Evolutionary conservation across 2,113 vertebrate genomes (phyloP).

Genomic region (Promerops cafer): DNA sequence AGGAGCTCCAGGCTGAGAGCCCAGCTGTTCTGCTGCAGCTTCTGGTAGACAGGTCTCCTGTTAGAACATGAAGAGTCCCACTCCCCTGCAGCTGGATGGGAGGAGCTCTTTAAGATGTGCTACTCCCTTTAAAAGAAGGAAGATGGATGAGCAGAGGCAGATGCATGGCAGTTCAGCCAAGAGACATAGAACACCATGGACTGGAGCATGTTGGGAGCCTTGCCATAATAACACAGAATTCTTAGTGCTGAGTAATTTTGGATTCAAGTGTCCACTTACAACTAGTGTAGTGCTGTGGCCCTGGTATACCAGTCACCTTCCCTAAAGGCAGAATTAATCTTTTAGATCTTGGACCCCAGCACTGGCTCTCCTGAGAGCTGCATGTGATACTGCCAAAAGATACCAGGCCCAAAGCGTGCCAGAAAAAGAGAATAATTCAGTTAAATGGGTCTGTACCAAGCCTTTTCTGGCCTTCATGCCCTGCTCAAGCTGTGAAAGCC

Average conservation of each 20-base stretch:
- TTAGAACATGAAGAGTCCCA: background rate
- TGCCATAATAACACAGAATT: background rate
- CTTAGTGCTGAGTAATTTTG: background rate
- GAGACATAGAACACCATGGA: background rate
- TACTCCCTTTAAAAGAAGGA: background rate
- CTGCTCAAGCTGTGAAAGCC: background rate
- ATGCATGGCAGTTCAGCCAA: background rate
- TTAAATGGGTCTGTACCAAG: background rate
- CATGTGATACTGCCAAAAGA: background rate
- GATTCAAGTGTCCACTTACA: background rate
- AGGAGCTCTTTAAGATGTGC: background rate
- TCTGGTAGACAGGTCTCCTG: background rate
- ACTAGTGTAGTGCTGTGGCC: background rate
- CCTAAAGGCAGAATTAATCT: background rate
- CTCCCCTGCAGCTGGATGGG: accelerated
- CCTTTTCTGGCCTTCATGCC: background rate
- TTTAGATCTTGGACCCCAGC: background rate
- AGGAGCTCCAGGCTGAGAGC: background rate
- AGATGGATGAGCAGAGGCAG: background rate
- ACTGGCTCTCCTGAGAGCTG: background rate
- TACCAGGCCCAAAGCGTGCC: background rate
- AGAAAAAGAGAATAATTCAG: background rate
- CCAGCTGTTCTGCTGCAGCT: background rate
- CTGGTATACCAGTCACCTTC: background rate
- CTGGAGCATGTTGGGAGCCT: background rate